A percentile compares a stretch with the other conserved stretches of the same genome.
Evolutionary conservation across 37 sponge, comb jelly and placozoan species (phyloP).

Genomic region (Lycopodina hypogea): DNA sequence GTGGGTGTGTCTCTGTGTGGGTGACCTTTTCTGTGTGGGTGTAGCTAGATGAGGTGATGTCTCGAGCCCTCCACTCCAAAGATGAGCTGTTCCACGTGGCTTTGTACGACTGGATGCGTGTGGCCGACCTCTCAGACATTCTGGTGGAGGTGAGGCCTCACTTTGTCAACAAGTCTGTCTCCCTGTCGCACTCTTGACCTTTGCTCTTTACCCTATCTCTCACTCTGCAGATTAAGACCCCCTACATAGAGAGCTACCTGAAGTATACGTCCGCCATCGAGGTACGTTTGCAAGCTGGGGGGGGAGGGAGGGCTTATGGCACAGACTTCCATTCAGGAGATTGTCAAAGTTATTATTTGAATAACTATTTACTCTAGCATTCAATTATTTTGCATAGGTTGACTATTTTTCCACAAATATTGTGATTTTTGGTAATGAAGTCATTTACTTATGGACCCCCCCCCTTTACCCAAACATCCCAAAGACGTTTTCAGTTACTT

Average conservation of each 20-base stretch:
- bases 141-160: conserved; percentile 69
- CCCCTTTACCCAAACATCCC: too few relatives aligned
- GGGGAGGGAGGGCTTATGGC: background rate
- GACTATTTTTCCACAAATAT: too few relatives aligned
- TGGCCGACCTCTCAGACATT: conserved; percentile 46
- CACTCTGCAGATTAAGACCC: conserved; percentile 64
- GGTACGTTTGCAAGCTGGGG: conserved; percentile 16
- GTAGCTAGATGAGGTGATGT: conserved; percentile 64
- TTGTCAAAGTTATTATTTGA: too few relatives aligned
- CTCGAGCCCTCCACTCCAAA: conserved; percentile 48
- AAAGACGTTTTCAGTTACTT: too few relatives aligned
- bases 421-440: too few relatives aligned
- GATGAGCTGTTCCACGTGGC: conserved; percentile 90
- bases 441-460: too few relatives aligned
- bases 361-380: too few relatives aligned
- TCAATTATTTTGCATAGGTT: too few relatives aligned
- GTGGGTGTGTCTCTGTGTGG: conserved; percentile 21
- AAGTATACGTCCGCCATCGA: conserved; percentile 50
- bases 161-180: background rate
- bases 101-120: conserved; percentile 87
- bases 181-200: background rate
- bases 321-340: background rate
- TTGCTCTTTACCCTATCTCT: background rate
- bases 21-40: background rate
- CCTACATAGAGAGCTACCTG: conserved; percentile 81